A percentile compares a stretch with the other conserved stretches of the same genome.
Conservation (phyloP, 2,888 invertebrate species). For the Ecdyonurus torrentis region DNA sequence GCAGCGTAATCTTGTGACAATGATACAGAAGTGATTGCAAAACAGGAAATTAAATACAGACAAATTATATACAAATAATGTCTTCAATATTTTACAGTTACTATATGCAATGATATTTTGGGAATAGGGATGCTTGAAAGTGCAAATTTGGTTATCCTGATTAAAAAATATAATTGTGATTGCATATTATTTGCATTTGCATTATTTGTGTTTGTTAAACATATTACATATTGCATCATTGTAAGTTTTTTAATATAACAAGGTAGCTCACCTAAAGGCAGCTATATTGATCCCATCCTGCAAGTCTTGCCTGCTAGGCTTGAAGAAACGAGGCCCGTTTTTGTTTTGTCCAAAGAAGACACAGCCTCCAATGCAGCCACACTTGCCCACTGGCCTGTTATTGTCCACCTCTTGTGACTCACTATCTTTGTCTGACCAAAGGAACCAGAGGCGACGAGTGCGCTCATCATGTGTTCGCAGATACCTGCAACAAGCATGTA, state of each 20-base stretch:
- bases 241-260: background rate
- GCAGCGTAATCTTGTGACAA: too few species aligned
- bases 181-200: background rate
- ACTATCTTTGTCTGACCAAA: slow-evolving; percentile 62
- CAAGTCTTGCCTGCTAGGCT: slow-evolving; percentile 62
- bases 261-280: slow-evolving; percentile 40
- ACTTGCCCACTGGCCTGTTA: slow-evolving; percentile 45
- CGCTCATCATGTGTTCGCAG: slow-evolving; percentile 68
- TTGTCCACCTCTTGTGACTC: slow-evolving; percentile 40
- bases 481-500: slow-evolving; percentile 34
- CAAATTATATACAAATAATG: too few species aligned
- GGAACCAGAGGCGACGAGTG: slow-evolving; percentile 79
- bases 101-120: too few species aligned
- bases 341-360: slow-evolving; percentile 84
- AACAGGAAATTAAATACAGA: too few species aligned
- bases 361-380: slow-evolving; percentile 93
- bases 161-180: slow-evolving; percentile 2
- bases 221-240: too few species aligned
- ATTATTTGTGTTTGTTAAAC: background rate
- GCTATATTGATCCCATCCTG: slow-evolving; percentile 72
- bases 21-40: too few species aligned
- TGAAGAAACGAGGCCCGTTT: slow-evolving; percentile 78
- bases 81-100: too few species aligned
- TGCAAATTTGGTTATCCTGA: background rate
- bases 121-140: background rate